Evolutionary conservation across 1,140 invertebrate species (phyloP), one percentile per base, ranked within the genome.

Genomic region (Laupala kohalensis): DNA sequence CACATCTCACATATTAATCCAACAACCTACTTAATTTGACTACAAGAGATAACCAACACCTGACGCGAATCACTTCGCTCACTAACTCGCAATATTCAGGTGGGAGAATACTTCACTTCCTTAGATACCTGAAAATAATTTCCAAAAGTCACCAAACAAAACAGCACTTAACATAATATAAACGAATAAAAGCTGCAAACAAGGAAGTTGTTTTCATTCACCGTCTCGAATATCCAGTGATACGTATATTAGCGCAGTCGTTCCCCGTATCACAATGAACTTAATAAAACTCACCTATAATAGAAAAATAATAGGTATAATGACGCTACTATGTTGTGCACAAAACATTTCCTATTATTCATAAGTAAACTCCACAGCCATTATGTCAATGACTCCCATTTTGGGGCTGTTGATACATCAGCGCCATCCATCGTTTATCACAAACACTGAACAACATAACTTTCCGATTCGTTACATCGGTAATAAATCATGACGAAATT

Each of bases 351-450:
- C 25, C 37, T 70, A 66, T 66, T 70, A 69, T 71, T 71, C 70
- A 71, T 62, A 28, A 70, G 67, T 67, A 74, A 74, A 27, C 70
- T 71, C 64, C 53, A 71, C 73, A 74, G 73, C 73, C 73, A 74
- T 74, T 74, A 74, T 74, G 73, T 74, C 73, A 74, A 74, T 74
- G 73, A 74, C 73, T 74, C 73, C 73, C 73, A 74, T 74, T 74
- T 74, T 74, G 70, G 65, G 53, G 66, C 70, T 71, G 65, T 64
- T 27, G 63, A 30, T 71, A 68, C 67, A 73, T 37, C 25, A 53
- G 53, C 70, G 64, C 67, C 70, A 71, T 71, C 70, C 65, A 67
- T 67, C 70, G 69, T 26, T 64, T 29, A 71, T 63, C 25, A 37
- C 9, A 53, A 15, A 37, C 71, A 73, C 67, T 69, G 15, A 15